Conservation (phyloP, 2,888 invertebrate species). For the Aradus depressus region DNA sequence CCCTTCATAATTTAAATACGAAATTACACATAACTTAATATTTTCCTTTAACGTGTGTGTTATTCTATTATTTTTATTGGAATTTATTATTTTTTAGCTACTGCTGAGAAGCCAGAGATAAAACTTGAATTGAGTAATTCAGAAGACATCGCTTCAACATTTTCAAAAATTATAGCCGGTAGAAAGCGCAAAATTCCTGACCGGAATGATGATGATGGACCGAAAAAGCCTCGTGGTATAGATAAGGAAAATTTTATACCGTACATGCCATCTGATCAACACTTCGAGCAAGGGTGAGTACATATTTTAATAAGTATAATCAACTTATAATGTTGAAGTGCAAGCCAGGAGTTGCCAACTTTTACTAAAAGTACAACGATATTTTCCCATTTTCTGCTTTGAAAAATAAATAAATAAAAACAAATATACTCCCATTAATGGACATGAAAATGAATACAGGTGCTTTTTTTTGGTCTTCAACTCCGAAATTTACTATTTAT, state of each 20-base stretch:
- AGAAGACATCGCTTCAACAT: constrained; percentile 31
- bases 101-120: constrained; percentile 32
- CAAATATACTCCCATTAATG: too few species aligned
- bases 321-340: too few species aligned
- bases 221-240: constrained; percentile 28
- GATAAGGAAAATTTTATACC: constrained; percentile 80
- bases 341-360: too few species aligned
- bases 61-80: not conserved
- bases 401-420: too few species aligned
- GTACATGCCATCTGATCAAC: constrained; percentile 71
- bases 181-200: constrained; percentile 24
- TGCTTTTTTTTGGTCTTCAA: too few species aligned
- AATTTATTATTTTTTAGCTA: constrained; percentile 12
- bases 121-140: constrained; percentile 28
- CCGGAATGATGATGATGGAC: constrained; percentile 9
- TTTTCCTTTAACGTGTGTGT: not conserved
- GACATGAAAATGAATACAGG: too few species aligned
- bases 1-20: not conserved
- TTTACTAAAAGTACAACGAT: too few species aligned
- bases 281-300: constrained; percentile 67
- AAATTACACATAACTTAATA: not conserved
- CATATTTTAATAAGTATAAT: too few species aligned
- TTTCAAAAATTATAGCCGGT: constrained; percentile 29
- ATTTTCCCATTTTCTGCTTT: too few species aligned
- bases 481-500: too few species aligned